Evolutionary conservation across 1,140 invertebrate genomes (phyloP).

Genomic region (Anastatus disparis): DNA sequence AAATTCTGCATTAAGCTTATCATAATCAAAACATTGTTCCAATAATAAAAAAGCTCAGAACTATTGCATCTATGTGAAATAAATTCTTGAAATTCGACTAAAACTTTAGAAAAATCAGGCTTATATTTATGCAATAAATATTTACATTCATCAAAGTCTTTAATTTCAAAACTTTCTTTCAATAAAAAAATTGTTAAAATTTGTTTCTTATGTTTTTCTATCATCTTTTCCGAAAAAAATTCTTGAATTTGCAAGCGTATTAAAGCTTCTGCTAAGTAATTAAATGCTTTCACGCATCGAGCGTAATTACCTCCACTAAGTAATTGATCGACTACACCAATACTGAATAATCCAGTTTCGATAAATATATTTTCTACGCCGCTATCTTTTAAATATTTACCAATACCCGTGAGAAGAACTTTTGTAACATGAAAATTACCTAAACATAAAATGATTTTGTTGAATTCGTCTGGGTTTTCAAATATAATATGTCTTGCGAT

Average conservation of each 20-base stretch:
- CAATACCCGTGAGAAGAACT: constrained; percentile 19
- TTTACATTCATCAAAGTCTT: constrained; percentile 4
- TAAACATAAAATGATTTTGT: constrained; percentile 34
- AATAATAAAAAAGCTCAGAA: no score
- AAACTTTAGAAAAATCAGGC: background rate
- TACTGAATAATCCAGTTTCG: constrained; percentile 4
- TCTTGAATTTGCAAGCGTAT: no score
- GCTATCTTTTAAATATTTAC: constrained; percentile 39
- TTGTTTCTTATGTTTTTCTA: no score
- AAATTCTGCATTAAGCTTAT: constrained; percentile 18
- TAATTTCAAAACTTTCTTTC: background rate
- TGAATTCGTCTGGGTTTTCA: background rate
- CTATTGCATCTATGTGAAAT: no score
- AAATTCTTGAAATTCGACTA: no score
- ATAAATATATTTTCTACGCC: constrained; percentile 40
- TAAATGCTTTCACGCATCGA: no score
- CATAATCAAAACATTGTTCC: constrained; percentile 21
- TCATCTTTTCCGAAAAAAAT: no score
- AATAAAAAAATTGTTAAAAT: background rate
- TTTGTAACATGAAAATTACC: constrained; percentile 40
- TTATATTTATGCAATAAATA: background rate
- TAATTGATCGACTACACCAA: no score
- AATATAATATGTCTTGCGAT: constrained; percentile 14
- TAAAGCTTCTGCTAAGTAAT: no score
- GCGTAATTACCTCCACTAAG: no score